Base-by-base conservation (phyloP, 1,140 invertebrate genomes). In the Drosophila cardini region DNA sequence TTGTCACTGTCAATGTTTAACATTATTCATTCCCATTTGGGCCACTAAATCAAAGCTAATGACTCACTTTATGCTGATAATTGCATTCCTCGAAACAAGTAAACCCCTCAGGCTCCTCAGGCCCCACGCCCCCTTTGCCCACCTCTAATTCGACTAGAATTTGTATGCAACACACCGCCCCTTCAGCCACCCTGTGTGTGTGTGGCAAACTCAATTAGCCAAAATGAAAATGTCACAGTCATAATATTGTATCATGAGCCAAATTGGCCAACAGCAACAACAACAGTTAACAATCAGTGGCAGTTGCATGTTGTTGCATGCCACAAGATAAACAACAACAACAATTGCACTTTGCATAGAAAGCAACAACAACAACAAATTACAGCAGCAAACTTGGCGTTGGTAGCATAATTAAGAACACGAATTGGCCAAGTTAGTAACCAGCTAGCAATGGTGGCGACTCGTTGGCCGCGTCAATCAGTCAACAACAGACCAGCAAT, bases 171-270 rank as follows among this genome's bases (percentile, higher is more conserved):
- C 45, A 38, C 43, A 34, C 15, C 42, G 8, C 18, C 11, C 16
- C n/a, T 3, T 32, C 15, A 6, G 11, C 16, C 57, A 10, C 48
- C 11, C 16, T 13, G 9, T 36, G 45, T 21, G 46, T 26, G n/a
- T 26, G 32, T 53, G 63, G 11, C 65, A 80, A 76, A 38, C 67
- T 63, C 78, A 85, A 85, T 86, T 86, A 87, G 79, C 75, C 76
- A 70, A 74, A 86, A 85, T 86, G 82, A 86, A 86, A 76, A 86
- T 86, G 82, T 86, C 82, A 86, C 79, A 80, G 68, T 82, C 64
- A 87, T 86, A 87, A 86, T 75, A 60, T 34, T 26, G 38, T 87
- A 69, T 69, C 67, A 87, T 71, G 73, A 72, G 69, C 83, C 78
- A 79, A 87, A 69, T 86, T 72, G 78, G 70, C 60, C 76, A 78